These are phyloP conservation scores for Triplophysa siluroides DNA, from an alignment of 2,113 vertebrate genomes.

Conservation along the genomic window DNA sequence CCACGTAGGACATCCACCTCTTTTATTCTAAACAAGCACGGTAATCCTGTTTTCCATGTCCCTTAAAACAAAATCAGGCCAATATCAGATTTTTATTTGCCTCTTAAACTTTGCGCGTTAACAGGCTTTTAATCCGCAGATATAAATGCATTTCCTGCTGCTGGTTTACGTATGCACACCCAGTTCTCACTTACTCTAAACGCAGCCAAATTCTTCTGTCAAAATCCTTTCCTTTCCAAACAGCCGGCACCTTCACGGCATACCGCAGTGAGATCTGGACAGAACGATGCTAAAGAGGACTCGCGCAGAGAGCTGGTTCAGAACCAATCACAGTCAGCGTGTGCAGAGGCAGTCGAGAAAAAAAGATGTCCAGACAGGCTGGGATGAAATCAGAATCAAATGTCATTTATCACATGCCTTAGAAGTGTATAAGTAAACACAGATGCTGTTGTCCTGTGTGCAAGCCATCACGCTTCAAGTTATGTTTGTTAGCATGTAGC, in stretches of 20 bases:
- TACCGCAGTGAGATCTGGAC: constrained; percentile 9
- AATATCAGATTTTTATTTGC: not conserved
- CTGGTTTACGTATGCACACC: not conserved
- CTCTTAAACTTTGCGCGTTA: not conserved
- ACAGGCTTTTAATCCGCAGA: not conserved
- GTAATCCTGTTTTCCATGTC: no score
- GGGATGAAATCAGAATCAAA: constrained; percentile 5
- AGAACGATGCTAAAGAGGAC: constrained; percentile 20
- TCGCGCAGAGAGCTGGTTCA: constrained; percentile 6
- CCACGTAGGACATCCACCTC: no score
- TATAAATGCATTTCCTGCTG: not conserved
- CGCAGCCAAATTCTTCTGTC: not conserved
- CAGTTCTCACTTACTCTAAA: not conserved
- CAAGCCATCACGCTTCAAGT: not conserved
- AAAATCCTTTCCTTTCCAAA: constrained; percentile 2
- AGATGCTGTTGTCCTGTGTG: not conserved
- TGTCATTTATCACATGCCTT: not conserved
- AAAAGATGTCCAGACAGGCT: not conserved
- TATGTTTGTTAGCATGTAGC: not conserved
- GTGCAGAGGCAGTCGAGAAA: not conserved
- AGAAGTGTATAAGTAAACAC: not conserved
- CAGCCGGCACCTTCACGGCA: not conserved
- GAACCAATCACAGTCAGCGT: not conserved
- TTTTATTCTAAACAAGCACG: no score
- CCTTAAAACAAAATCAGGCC: not conserved